phyloP scores from a whole-genome alignment of 2,888 invertebrate genomes.

The Trissolcus brochymenae region DNA sequence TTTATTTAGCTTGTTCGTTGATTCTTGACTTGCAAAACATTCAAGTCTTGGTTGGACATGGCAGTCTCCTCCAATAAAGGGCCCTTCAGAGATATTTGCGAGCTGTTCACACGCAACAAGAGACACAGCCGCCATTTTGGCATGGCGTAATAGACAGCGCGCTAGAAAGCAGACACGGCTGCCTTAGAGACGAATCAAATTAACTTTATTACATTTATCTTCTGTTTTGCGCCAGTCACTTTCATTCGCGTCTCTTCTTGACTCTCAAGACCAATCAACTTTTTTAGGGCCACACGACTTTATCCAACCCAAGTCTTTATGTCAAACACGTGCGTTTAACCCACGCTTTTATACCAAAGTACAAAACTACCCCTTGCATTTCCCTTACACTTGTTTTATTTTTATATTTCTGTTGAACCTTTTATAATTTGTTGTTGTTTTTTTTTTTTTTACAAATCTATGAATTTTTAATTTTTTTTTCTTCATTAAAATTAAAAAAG shows the following conservation, averaged over 20 bases:
- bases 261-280: constrained; percentile 54
- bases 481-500: no score
- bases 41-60: constrained; percentile 2
- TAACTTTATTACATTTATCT: constrained; percentile 75
- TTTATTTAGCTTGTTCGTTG: no score
- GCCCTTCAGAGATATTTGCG: constrained; percentile 33
- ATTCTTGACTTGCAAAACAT: background rate
- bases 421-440: no score
- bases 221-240: constrained; percentile 70
- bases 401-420: no score
- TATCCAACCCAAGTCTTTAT: constrained; percentile 15
- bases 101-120: constrained; percentile 58
- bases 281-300: constrained; percentile 32
- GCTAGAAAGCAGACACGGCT: constrained; percentile 71
- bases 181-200: constrained; percentile 70
- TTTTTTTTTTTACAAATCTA: no score
- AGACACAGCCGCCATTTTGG: constrained; percentile 65
- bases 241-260: constrained; percentile 55
- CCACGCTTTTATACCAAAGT: constrained; percentile 11
- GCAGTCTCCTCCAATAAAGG: constrained; percentile 31
- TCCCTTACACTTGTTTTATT: no score
- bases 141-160: constrained; percentile 67
- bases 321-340: constrained; percentile 42
- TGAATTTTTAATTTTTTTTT: no score
- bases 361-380: no score